These are phyloP conservation scores for Cinara cedri DNA, from an alignment of 2,888 invertebrate species.

Conservation along the genomic window DNA sequence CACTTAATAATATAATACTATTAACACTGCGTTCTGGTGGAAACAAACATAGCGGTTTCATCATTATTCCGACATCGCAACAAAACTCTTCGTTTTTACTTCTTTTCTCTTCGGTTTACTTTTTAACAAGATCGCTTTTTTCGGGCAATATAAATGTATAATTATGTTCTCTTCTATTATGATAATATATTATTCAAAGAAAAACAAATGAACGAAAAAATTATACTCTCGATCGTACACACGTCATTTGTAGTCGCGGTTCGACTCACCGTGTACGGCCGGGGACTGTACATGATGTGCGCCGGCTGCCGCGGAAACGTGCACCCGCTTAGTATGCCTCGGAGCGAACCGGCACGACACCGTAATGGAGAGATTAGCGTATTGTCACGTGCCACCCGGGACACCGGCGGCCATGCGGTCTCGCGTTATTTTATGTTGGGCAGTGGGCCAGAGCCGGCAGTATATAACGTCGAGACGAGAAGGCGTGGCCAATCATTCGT, in stretches of 20 bases:
- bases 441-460: constrained; percentile 48
- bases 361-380: constrained; percentile 48
- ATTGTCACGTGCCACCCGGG: constrained; percentile 44
- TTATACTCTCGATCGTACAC: background rate
- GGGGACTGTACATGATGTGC: background rate
- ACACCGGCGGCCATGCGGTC: background rate
- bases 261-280: background rate
- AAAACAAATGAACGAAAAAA: background rate
- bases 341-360: background rate
- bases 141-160: background rate
- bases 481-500: constrained; percentile 56
- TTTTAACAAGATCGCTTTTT: too few species aligned
- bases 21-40: too few species aligned
- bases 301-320: background rate
- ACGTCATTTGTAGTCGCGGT: background rate
- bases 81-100: too few species aligned
- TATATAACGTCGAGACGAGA: constrained; percentile 35
- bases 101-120: too few species aligned
- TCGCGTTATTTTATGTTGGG: constrained; percentile 36
- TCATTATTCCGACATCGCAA: too few species aligned
- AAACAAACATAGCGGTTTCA: too few species aligned
- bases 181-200: background rate
- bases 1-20: too few species aligned
- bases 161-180: too few species aligned
- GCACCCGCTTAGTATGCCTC: constrained; percentile 7